Percentiles rank a stretch among this genome's conserved stretches.
These are phyloP conservation scores for Herminia tarsipennalis DNA, from an alignment of 2,888 invertebrate species.

Conservation along the genomic window DNA sequence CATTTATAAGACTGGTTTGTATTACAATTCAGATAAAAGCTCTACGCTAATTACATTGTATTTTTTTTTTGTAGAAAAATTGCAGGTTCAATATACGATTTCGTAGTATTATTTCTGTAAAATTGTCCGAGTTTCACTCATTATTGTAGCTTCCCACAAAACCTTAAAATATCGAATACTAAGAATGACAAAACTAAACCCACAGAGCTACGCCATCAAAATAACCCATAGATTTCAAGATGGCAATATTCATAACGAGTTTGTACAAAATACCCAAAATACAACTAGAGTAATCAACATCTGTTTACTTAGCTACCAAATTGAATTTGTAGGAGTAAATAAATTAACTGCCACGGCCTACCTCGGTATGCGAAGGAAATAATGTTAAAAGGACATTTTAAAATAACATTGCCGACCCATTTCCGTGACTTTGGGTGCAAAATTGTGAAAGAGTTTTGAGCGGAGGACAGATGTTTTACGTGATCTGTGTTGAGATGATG, in stretches of 20 bases:
- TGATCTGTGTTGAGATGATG: constrained; percentile 4
- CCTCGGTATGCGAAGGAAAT: constrained; percentile 44
- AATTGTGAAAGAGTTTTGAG: constrained; percentile 6
- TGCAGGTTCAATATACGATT: not conserved
- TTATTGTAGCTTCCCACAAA: not conserved
- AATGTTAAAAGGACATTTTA: constrained; percentile 48
- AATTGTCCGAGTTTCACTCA: not conserved
- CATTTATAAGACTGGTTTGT: too few relatives aligned
- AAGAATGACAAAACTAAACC: not conserved
- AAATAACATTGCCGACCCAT: constrained; percentile 36
- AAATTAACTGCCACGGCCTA: constrained; percentile 51
- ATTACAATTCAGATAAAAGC: too few relatives aligned
- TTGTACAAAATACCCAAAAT: constrained; percentile 29
- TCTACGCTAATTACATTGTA: too few relatives aligned
- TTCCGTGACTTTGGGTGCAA: constrained; percentile 18
- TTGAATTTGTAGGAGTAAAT: constrained; percentile 53
- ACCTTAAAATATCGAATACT: not conserved
- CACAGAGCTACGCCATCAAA: constrained; percentile 1
- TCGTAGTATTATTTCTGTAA: not conserved
- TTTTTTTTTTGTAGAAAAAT: too few relatives aligned
- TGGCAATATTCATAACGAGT: constrained; percentile 23
- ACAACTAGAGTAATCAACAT: constrained; percentile 31
- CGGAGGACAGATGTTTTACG: constrained; percentile 1
- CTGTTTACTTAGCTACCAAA: constrained; percentile 40
- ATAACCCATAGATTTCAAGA: constrained; percentile 7